Evolutionary conservation across 2,113 vertebrate species (phyloP).

Genomic region (Irena cyanogastra): DNA sequence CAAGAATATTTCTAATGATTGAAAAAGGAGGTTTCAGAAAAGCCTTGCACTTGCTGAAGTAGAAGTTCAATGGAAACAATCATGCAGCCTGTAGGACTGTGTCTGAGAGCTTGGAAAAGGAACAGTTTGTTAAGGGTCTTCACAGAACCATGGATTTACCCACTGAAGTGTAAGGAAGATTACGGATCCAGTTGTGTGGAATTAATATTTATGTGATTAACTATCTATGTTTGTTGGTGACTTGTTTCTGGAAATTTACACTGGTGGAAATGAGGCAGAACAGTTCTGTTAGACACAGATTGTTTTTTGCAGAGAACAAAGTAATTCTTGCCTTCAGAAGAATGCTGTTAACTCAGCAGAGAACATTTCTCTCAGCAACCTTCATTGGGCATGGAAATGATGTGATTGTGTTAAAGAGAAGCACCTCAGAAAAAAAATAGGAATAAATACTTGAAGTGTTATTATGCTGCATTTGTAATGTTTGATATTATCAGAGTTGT

Average conservation of each 20-base stretch:
- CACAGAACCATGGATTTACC: not conserved
- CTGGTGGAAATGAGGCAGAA: not conserved
- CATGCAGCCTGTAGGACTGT: not conserved
- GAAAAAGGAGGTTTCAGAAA: not conserved
- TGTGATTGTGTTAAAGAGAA: not conserved
- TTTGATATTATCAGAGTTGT: rapidly evolving
- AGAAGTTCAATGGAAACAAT: not conserved
- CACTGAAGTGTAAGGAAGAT: not conserved
- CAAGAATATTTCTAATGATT: not conserved
- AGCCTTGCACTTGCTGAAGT: not conserved
- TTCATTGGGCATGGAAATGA: not conserved
- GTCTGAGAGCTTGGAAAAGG: not conserved
- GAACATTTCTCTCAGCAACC: not conserved
- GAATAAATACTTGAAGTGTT: not conserved
- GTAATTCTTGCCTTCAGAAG: not conserved
- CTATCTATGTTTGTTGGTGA: not conserved
- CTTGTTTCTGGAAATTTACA: not conserved
- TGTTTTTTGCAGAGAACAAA: not conserved
- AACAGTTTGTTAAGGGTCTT: rapidly evolving
- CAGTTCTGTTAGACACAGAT: not conserved
- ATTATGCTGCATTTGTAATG: not conserved
- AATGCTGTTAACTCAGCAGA: not conserved
- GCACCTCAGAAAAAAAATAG: not conserved
- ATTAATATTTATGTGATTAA: not conserved
- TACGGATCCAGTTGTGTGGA: not conserved